Base-by-base conservation (phyloP, 2,888 invertebrate genomes). In the Pseudolycoriella hygida region DNA sequence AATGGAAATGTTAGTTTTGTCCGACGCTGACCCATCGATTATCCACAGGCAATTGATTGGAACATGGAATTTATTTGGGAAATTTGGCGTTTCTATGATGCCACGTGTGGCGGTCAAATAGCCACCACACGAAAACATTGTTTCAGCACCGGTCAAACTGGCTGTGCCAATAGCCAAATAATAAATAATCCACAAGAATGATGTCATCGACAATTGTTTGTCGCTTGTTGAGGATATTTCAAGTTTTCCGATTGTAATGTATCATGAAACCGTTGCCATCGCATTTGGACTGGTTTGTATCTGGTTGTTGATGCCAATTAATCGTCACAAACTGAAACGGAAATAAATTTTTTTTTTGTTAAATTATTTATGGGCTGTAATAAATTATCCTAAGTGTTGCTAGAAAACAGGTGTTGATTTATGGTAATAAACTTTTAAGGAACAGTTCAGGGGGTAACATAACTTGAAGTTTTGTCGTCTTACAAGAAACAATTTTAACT, bases 11-110 rank as follows among this genome's bases (percentile, higher is more conserved):
- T 80, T 80, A 6, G 57, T 53, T 3, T 61, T 53, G 32, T 53
- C 76, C 55, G 61, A 48, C 47, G 70, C 69, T 50, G 81, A 77
- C n/a, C 82, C 79, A 57, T 87, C 83, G 58, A 92, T 84, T 47
- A 90, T 72, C 90, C 90, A 92, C 53, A 79, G 75, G 61, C 90
- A 90, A 53, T 74, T 74, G 49, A 89, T 78, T 14, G 92, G 92
- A 38, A 85, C 80, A 5, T 74, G 70, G 62, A 89, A 92, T 18
- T 79, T 72, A 48, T 72, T 69, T 1, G 92, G 92, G 59, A 90
- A 92, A 59, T 80, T 78, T 0, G 90, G 89, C 12, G 88, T 88
- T 50, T 80, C 76, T 42, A 92, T 76, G 45, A 77, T 66, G 34
- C 89, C 88, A 40, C 73, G 70, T 3, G 73, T 69, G 5, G 71